Base-by-base conservation (phyloP, 2,113 vertebrate genomes). In the Pelmatolapia mariae region DNA sequence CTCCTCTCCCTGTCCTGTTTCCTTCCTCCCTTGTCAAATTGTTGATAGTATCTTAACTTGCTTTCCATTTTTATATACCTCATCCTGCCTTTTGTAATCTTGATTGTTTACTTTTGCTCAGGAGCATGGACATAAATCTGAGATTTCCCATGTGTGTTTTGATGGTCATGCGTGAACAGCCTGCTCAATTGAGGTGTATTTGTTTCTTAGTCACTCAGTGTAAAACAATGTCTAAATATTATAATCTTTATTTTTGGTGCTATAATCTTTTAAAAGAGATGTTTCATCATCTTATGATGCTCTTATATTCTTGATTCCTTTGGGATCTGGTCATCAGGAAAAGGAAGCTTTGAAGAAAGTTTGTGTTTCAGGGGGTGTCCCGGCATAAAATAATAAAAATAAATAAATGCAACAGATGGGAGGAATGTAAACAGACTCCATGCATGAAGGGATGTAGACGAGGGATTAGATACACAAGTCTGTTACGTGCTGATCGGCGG, bases 301-400 rank as follows among this genome's bases (percentile, higher is more conserved):
- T 84, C 26, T 15, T 52, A 26, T 83, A 59, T 86, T 86, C 9
- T 11, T 4, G 43, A 84, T 31, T 84, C 53, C 76, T 83, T 66
- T 43, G 68, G 85, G 81, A 89, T 66, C 66, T 84, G 78, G 33
- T 38, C 63, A 38, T 40, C 1, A 2, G 19, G 76, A 81, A 84
- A 88, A 33, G 54, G 59, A 50, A 36, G 26, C 47, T 38, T 33
- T 66, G 81, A 84, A 31, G 78, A 45, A 43, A 57, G 4, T n/a
- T 3, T 24, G 11, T 15, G 0, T 4, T 31, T 79, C 56, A 18
- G n/a, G 81, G 79, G 45, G 78, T 26, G 45, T 63, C 82, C 38
- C 88, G 47, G 83, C 85, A 92, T 92, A 89, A 92, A 96, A 91
- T 92, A 95, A 18, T 88, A 87, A 90, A 90, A 94, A 95, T 84